Evolutionary conservation across 2,113 vertebrate genomes (phyloP), one percentile per base, ranked within the genome.

Genomic region (Saccopteryx leptura): DNA sequence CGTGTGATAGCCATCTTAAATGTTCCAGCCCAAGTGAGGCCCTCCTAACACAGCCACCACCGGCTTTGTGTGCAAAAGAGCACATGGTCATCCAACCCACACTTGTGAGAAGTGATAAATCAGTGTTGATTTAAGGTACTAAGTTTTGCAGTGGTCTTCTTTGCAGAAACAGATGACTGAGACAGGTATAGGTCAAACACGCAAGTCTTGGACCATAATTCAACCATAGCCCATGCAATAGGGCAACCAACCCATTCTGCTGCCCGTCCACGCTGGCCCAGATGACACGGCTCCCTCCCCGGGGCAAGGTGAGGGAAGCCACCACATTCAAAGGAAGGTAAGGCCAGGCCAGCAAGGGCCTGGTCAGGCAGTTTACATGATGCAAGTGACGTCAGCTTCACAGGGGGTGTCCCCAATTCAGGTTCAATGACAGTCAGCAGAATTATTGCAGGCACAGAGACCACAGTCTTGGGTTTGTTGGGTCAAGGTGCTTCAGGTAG

Each of bases 221-320:
- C 26, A 69, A 4, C 17, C 24, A 1, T 15, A 52, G 52, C 28
- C 8, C 33, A 23, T 18, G n/a, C 4, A 2, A 5, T 2, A 2
- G 33, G 58, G 7, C n/a, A 15, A 9, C 46, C 46, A 19, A 23
- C 50, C 23, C 1, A 9, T 74, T 14, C 26, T 21, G 18, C 50
- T 17, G 23, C 9, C 85, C 84, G 17, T 61, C 46, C 26, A 17
- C 9, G 7, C 48, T 15, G 28, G 21, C 79, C 56, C n/a, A 48
- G 52, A 24, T 0, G 1, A 48, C 11, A 31, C 0, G 5, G 10
- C 21, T 66, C 61, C 68, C 66, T 33, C 24, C 33, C 13, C 17
- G 9, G 10, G 31, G 21, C 56, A 15, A 65, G 19, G 52, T 19
- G 3, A 9, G 4, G 2, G 14, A 7, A 82, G 63, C 46, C 31